These are phyloP conservation scores for Bugula neritina DNA, from an alignment of 2,888 invertebrate species.

Conservation along the genomic window DNA sequence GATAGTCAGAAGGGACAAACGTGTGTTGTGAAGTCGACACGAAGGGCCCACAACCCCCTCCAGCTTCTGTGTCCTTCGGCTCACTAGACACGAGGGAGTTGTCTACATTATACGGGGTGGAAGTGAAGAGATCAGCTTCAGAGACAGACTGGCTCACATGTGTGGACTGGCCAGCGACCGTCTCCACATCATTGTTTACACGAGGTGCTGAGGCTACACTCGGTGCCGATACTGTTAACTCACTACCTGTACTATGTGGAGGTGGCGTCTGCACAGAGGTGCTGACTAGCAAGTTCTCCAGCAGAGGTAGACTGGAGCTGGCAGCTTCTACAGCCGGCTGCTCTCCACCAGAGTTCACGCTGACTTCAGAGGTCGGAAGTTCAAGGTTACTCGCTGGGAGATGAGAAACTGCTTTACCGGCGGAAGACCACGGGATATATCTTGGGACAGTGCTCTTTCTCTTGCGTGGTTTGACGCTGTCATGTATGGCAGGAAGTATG, in stretches of 20 bases:
- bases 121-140: too few relatives aligned
- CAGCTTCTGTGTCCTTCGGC: not conserved
- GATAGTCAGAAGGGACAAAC: not conserved
- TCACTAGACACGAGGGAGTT: too few relatives aligned
- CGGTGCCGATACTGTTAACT: too few relatives aligned
- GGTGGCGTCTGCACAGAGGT: not conserved
- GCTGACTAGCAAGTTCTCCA: not conserved
- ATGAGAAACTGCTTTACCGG: not conserved
- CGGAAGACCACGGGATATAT: not conserved
- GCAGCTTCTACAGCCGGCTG: too few relatives aligned
- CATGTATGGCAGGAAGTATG: not conserved
- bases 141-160: too few relatives aligned
- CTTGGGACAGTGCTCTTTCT: conserved; percentile 9
- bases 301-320: not conserved
- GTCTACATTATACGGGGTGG: too few relatives aligned
- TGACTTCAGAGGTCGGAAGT: not conserved
- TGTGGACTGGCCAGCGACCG: too few relatives aligned
- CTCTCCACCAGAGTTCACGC: too few relatives aligned
- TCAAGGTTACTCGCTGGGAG: too few relatives aligned
- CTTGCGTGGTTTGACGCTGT: not conserved
- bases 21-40: not conserved
- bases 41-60: not conserved
- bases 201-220: too few relatives aligned
- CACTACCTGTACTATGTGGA: too few relatives aligned
- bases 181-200: too few relatives aligned